phyloP scores from a whole-genome alignment of 2,113 vertebrate genomes.

The Pollimyrus isidori region DNA sequence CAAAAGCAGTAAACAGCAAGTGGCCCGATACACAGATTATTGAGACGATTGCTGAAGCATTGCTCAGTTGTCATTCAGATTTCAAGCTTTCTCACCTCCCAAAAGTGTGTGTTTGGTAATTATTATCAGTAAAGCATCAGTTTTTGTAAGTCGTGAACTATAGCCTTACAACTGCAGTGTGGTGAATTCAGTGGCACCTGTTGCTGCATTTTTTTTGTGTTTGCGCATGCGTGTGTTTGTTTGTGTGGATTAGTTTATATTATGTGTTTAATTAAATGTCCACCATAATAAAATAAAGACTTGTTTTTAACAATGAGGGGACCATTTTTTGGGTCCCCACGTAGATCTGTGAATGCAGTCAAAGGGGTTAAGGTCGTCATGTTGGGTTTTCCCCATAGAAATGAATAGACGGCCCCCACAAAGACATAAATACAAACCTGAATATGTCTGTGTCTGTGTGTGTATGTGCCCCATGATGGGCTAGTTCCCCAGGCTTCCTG shows the following conservation, averaged over 20 bases:
- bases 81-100: background rate
- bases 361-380: no score
- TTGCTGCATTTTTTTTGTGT: background rate
- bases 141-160: background rate
- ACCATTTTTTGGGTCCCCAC: no score
- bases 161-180: background rate
- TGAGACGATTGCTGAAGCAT: background rate
- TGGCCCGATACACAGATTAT: background rate
- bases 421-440: background rate
- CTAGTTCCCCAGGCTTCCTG: background rate
- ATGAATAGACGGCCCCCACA: no score
- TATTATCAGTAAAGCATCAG: background rate
- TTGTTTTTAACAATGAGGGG: no score
- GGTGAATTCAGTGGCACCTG: background rate
- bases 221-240: background rate
- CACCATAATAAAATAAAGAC: no score
- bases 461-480: background rate
- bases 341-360: no score
- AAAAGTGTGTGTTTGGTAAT: background rate
- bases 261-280: no score
- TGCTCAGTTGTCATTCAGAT: background rate
- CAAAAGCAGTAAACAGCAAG: background rate
- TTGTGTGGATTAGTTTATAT: background rate
- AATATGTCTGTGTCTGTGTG: background rate
- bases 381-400: no score